phyloP scores from a whole-genome alignment of 2,113 vertebrate genomes.

The Phylloscopus trochiloides region DNA sequence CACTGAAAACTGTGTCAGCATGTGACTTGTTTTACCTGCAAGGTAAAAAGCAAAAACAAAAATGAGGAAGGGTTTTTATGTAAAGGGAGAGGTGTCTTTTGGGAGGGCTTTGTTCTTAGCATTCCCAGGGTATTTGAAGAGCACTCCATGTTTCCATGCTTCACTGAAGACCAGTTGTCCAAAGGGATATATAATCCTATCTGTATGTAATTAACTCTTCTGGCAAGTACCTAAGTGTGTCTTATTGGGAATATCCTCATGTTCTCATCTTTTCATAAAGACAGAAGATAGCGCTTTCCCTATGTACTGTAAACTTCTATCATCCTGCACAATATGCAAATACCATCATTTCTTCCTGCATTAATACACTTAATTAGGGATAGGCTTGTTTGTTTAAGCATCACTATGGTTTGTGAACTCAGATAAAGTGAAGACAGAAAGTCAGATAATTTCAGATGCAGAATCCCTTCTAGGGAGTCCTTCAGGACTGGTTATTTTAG shows the following conservation, averaged over 20 bases:
- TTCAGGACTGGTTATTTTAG: background rate
- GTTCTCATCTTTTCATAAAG: background rate
- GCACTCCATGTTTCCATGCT: background rate
- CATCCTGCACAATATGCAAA: background rate
- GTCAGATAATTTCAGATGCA: background rate
- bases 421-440: background rate
- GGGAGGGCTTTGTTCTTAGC: background rate
- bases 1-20: background rate
- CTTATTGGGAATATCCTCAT: background rate
- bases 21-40: background rate
- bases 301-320: background rate
- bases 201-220: background rate
- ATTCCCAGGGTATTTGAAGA: background rate
- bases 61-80: background rate
- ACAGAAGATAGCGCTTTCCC: background rate
- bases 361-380: background rate
- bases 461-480: background rate
- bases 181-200: background rate
- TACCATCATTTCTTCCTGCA: background rate
- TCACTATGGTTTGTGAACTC: background rate
- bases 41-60: background rate
- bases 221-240: background rate
- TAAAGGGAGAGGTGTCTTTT: background rate
- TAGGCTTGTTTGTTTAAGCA: background rate
- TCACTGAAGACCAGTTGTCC: background rate